phyloP scores from a whole-genome alignment of 2,113 vertebrate species.

The Octodon degus region DNA sequence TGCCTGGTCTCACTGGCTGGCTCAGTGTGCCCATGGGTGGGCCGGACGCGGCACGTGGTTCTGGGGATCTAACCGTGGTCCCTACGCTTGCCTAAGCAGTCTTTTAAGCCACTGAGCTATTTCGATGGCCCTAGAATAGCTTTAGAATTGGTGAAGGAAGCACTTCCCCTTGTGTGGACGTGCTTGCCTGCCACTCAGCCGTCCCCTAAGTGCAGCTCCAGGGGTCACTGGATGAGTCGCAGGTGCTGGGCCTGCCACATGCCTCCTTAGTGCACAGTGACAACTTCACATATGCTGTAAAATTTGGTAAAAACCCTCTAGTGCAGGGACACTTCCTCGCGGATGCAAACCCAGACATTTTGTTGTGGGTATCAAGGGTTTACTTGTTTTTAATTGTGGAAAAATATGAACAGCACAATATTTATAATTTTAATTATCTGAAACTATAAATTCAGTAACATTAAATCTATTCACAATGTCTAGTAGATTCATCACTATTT shows the following conservation, averaged over 20 bases:
- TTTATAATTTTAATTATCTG: background rate
- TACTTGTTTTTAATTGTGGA: background rate
- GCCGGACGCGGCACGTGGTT: too few species aligned
- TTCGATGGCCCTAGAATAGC: background rate
- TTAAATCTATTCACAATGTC: background rate
- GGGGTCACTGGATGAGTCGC: background rate
- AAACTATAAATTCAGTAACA: background rate
- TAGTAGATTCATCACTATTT: background rate
- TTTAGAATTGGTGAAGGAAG: conserved; percentile 67
- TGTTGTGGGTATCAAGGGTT: conserved; percentile 1
- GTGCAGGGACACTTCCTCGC: conserved; percentile 43
- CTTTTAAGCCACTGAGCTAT: too few species aligned
- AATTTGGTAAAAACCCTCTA: conserved; percentile 39
- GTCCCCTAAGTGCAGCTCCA: background rate
- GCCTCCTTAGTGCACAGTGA: background rate
- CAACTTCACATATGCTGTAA: conserved; percentile 43
- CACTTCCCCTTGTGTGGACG: rapidly evolving
- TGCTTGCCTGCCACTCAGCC: background rate
- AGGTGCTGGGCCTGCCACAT: background rate
- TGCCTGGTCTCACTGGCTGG: too few species aligned
- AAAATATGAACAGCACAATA: conserved; percentile 32
- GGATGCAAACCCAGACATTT: conserved; percentile 24
- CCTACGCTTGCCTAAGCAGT: too few species aligned
- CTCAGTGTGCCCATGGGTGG: too few species aligned
- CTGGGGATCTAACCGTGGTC: too few species aligned